These are phyloP conservation scores for Trachops cirrhosus DNA, from an alignment of 2,797 vertebrate genomes.

Conservation along the genomic window DNA sequence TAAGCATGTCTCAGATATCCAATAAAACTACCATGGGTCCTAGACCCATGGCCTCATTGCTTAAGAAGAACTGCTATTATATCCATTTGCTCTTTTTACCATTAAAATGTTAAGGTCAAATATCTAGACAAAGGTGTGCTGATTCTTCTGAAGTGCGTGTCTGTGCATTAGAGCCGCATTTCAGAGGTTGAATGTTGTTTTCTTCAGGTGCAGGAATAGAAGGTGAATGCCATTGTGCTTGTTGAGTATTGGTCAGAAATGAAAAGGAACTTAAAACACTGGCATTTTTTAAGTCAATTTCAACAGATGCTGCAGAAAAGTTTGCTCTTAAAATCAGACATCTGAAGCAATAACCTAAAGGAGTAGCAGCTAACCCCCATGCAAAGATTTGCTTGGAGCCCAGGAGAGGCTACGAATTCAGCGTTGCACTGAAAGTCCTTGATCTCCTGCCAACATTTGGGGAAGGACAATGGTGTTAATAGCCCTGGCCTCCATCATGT, in stretches of 20 bases:
- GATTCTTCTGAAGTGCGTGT: accelerated
- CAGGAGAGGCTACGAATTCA: accelerated
- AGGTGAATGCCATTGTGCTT: not conserved
- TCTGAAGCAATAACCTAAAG: not conserved
- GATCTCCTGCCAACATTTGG: accelerated
- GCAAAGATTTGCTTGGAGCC: not conserved
- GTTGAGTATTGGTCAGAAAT: not conserved
- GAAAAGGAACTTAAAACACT: not conserved
- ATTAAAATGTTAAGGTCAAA: not conserved
- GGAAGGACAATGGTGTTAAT: not conserved
- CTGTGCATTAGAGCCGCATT: not conserved
- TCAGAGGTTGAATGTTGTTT: not conserved
- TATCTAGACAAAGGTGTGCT: not conserved
- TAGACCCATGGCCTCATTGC: not conserved
- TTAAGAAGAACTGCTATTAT: not conserved
- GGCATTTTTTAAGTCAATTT: not conserved
- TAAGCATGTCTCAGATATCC: not conserved
- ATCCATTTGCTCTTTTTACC: not conserved
- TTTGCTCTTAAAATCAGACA: not conserved
- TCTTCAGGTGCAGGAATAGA: not conserved
- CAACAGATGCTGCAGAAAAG: not conserved
- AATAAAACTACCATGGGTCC: not conserved
- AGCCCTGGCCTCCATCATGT: not conserved
- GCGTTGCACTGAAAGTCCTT: not conserved
- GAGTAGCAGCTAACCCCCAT: not conserved